Conservation (phyloP, 2,113 vertebrate genomes). For the Leptodactylus fuscus region DNA sequence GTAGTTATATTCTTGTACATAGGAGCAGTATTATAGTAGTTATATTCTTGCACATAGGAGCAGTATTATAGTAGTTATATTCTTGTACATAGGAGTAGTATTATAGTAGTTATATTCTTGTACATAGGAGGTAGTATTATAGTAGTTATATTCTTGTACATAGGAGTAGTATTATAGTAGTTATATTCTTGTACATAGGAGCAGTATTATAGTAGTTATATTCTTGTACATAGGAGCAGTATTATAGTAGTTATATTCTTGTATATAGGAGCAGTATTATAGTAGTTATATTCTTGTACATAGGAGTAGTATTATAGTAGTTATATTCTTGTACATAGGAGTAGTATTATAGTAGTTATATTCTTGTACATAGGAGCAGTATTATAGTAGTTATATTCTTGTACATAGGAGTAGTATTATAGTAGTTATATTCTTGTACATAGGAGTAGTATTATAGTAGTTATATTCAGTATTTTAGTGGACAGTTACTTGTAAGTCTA, state of each 20-base stretch:
- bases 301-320: background rate
- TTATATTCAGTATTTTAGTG: no score
- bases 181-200: background rate
- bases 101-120: background rate
- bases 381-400: background rate
- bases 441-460: no score
- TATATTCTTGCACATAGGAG: background rate
- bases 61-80: conserved; percentile 7
- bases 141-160: background rate
- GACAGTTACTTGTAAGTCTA: no score
- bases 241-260: background rate
- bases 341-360: background rate
- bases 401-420: background rate
- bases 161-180: background rate
- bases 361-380: background rate
- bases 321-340: background rate
- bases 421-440: background rate
- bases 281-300: background rate
- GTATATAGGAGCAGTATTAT: background rate
- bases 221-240: background rate
- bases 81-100: conserved; percentile 6
- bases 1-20: background rate
- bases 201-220: conserved; percentile 1
- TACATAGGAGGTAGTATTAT: background rate
- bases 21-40: conserved; percentile 6